Percentiles rank a stretch among this genome's conserved stretches.
Conservation (phyloP, 1,140 invertebrate species). For the Sesamia nonagrioides region DNA sequence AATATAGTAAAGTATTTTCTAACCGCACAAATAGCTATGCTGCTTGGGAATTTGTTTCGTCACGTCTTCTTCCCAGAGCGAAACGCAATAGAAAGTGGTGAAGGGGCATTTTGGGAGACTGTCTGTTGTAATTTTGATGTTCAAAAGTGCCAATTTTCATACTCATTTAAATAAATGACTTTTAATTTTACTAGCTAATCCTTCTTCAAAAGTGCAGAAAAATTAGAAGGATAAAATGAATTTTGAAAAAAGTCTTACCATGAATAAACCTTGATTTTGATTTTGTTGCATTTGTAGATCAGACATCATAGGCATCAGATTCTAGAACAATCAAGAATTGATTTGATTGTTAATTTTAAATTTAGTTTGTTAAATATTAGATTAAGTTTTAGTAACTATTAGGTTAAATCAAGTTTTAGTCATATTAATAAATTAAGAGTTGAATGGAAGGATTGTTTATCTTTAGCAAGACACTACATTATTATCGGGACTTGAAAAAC, state of each 20-base stretch:
- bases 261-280: conserved; percentile 75
- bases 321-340: conserved; percentile 66
- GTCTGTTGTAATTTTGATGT: too few relatives aligned
- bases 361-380: neutral
- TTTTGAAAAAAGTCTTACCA: conserved; percentile 68
- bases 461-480: neutral
- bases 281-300: conserved; percentile 79
- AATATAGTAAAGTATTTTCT: too few relatives aligned
- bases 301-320: conserved; percentile 82
- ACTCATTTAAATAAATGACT: too few relatives aligned
- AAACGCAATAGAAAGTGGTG: too few relatives aligned
- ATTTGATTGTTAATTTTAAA: conserved; percentile 15
- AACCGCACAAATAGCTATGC: too few relatives aligned
- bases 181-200: neutral
- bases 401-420: neutral
- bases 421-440: neutral
- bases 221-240: neutral
- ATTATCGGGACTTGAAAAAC: too few relatives aligned
- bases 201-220: neutral
- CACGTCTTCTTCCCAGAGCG: too few relatives aligned
- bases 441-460: neutral
- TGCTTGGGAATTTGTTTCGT: too few relatives aligned
- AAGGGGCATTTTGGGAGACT: too few relatives aligned
- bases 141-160: too few relatives aligned
- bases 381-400: neutral